Conservation (phyloP, 2,888 invertebrate species). For the Miltochrista miniata region DNA sequence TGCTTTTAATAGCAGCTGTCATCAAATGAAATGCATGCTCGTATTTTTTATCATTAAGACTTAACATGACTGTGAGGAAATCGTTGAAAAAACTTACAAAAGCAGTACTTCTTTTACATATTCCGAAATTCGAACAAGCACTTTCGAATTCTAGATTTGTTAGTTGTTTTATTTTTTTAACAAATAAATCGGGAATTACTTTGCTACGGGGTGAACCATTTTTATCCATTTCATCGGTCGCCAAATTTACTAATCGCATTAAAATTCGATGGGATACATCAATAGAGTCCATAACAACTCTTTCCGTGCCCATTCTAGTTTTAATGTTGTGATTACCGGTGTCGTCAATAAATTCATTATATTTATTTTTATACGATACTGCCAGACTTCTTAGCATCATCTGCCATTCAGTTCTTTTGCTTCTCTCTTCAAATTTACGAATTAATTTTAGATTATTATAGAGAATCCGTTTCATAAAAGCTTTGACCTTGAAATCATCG, state of each 20-base stretch:
- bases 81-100: not conserved
- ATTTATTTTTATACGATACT: constrained; percentile 44
- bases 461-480: constrained; percentile 44
- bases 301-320: constrained; percentile 47
- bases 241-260: constrained; percentile 39
- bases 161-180: constrained; percentile 26
- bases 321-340: constrained; percentile 45
- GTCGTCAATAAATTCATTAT: constrained; percentile 41
- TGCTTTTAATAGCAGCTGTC: not conserved
- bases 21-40: no score
- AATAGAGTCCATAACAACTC: constrained; percentile 52
- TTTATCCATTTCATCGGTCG: constrained; percentile 34
- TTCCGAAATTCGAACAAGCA: constrained; percentile 44
- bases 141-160: constrained; percentile 37
- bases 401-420: constrained; percentile 21
- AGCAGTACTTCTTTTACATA: constrained; percentile 34
- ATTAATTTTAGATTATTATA: constrained; percentile 43
- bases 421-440: constrained; percentile 37
- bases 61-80: not conserved
- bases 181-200: constrained; percentile 24
- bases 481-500: constrained; percentile 40
- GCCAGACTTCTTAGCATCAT: constrained; percentile 32
- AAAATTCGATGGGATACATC: constrained; percentile 48
- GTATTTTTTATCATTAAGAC: no score
- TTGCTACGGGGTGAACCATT: constrained; percentile 1